These are phyloP conservation scores for Melolontha melolontha DNA, from an alignment of 2,888 invertebrate genomes.

Conservation along the genomic window DNA sequence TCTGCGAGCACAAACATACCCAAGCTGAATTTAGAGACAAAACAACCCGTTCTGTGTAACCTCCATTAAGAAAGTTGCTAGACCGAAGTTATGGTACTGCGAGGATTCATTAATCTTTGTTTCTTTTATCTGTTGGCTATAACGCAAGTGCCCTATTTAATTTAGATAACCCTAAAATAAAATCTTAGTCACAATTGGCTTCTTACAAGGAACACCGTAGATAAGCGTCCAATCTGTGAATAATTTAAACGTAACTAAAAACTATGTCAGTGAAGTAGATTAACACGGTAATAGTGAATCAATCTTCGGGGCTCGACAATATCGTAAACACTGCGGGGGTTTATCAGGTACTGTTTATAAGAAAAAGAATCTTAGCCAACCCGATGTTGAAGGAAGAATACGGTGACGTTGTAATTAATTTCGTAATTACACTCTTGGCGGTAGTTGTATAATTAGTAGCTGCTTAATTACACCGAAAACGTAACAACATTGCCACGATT, in stretches of 20 bases:
- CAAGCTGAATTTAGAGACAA: too few relatives aligned
- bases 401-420: constrained; percentile 11
- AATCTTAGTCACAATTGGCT: constrained; percentile 28
- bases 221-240: constrained; percentile 18
- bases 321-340: constrained; percentile 6
- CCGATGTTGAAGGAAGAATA: not conserved
- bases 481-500: constrained; percentile 10
- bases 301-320: not conserved
- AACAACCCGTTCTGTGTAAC: too few relatives aligned
- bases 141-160: constrained; percentile 30
- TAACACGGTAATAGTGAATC: not conserved
- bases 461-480: constrained; percentile 16
- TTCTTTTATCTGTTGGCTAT: constrained; percentile 17
- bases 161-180: constrained; percentile 30
- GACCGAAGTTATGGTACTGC: too few relatives aligned
- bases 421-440: constrained; percentile 10
- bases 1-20: too few relatives aligned
- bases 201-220: constrained; percentile 22
- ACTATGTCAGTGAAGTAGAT: constrained; percentile 12
- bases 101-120: constrained; percentile 30
- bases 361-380: constrained; percentile 2
- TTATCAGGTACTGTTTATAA: not conserved
- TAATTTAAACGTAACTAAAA: constrained; percentile 30
- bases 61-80: too few relatives aligned
- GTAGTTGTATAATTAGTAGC: constrained; percentile 14